Percentiles rank a stretch among this genome's conserved stretches.
phyloP scores from a whole-genome alignment of 2,113 vertebrate genomes.

The Zapus hudsonius region DNA sequence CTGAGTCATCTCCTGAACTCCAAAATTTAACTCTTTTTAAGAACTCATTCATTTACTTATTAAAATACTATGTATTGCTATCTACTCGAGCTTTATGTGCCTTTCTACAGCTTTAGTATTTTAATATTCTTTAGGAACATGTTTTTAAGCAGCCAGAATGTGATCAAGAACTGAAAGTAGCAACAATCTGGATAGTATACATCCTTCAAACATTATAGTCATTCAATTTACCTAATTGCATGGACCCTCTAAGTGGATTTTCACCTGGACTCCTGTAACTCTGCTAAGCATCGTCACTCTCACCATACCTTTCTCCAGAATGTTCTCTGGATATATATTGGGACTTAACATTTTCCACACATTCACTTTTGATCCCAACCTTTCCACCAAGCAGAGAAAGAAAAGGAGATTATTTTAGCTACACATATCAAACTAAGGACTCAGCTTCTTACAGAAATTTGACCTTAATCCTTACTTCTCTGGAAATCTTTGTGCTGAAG shows the following conservation, averaged over 20 bases:
- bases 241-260: background rate
- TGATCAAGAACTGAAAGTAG: constrained; percentile 12
- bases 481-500: constrained; percentile 21
- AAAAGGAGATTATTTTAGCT: background rate
- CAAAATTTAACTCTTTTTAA: background rate
- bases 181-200: background rate
- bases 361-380: background rate
- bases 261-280: background rate
- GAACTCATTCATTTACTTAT: background rate
- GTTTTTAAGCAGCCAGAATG: background rate
- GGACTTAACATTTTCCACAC: background rate
- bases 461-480: constrained; percentile 21
- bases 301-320: background rate
- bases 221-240: background rate
- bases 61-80: constrained; percentile 4
- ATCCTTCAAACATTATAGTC: constrained; percentile 10
- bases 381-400: background rate
- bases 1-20: no score
- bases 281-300: background rate
- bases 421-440: background rate
- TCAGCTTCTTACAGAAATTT: background rate
- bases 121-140: background rate
- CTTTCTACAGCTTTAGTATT: background rate
- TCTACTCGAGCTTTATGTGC: background rate
- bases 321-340: background rate